Percentiles rank a stretch among this genome's conserved stretches.
Conservation (phyloP, 2,888 invertebrate species). For the Acrocyrtus sp. region DNA sequence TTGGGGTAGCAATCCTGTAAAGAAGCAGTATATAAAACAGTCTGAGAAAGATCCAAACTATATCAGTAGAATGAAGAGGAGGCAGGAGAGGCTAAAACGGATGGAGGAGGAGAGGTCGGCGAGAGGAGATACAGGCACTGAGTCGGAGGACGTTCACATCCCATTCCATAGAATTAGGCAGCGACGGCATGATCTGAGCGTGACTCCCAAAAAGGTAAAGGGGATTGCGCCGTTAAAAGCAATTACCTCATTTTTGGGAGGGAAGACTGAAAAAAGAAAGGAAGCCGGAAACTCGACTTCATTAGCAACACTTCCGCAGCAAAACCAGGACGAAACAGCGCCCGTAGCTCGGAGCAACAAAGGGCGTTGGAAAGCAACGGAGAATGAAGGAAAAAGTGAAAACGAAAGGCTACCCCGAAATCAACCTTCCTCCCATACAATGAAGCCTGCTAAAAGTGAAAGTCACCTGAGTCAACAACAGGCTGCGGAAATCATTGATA, state of each 20-base stretch:
- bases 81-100: slow-evolving; percentile 58
- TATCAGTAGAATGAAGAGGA: slow-evolving; percentile 64
- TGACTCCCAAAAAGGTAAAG: slow-evolving; percentile 8
- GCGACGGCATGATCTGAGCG: slow-evolving; percentile 24
- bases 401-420: not conserved
- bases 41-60: slow-evolving; percentile 91
- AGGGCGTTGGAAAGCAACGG: no score
- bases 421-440: not conserved
- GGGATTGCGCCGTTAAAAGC: slow-evolving; percentile 43
- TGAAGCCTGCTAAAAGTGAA: slow-evolving; percentile 32
- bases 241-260: not conserved
- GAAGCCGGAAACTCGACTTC: not conserved
- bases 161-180: slow-evolving; percentile 47
- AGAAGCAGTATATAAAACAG: slow-evolving; percentile 86
- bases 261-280: slow-evolving; percentile 34
- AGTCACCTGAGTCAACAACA: slow-evolving; percentile 9
- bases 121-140: slow-evolving; percentile 48
- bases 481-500: slow-evolving; percentile 30
- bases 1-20: slow-evolving; percentile 71
- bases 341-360: not conserved
- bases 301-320: no score
- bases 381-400: not conserved
- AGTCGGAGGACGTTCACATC: slow-evolving; percentile 50
- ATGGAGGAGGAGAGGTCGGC: slow-evolving; percentile 46
- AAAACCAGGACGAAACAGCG: not conserved